phyloP scores from a whole-genome alignment of 1,140 invertebrate genomes.

The Drosophila nikananu region DNA sequence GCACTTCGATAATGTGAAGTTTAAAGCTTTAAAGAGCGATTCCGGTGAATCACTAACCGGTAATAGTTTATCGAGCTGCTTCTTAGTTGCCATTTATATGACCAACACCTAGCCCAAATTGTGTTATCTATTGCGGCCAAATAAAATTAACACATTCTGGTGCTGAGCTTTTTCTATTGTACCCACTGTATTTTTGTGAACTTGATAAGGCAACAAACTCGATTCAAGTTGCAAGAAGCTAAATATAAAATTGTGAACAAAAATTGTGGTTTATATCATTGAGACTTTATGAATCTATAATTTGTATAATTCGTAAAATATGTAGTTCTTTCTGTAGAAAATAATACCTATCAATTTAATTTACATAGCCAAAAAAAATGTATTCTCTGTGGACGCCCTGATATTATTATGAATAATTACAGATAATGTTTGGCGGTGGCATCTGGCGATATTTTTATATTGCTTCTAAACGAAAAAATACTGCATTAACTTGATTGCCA shows the following conservation, averaged over 20 bases:
- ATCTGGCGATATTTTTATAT: not conserved
- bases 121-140: constrained; percentile 21
- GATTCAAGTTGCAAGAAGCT: not conserved
- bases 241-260: not conserved
- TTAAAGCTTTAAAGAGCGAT: not conserved
- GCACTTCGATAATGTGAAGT: constrained; percentile 6
- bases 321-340: not conserved
- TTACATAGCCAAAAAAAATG: not conserved
- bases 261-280: not conserved
- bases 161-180: not conserved
- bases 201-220: constrained; percentile 21
- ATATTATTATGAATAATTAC: constrained; percentile 2
- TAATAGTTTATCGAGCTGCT: constrained; percentile 25
- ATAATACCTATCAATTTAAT: not conserved
- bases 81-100: not conserved
- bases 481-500: not conserved
- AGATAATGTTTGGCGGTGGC: not conserved
- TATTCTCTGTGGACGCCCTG: too few species aligned
- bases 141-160: constrained; percentile 25
- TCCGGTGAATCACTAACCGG: constrained; percentile 25
- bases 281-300: not conserved
- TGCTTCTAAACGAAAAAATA: not conserved
- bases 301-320: too few species aligned
- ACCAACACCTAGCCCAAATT: constrained; percentile 19
- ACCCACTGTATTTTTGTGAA: constrained; percentile 24